Percentiles rank a stretch among this genome's conserved stretches.
Evolutionary conservation across 2,888 invertebrate genomes (phyloP).

Genomic region (Agrochola circellaris): DNA sequence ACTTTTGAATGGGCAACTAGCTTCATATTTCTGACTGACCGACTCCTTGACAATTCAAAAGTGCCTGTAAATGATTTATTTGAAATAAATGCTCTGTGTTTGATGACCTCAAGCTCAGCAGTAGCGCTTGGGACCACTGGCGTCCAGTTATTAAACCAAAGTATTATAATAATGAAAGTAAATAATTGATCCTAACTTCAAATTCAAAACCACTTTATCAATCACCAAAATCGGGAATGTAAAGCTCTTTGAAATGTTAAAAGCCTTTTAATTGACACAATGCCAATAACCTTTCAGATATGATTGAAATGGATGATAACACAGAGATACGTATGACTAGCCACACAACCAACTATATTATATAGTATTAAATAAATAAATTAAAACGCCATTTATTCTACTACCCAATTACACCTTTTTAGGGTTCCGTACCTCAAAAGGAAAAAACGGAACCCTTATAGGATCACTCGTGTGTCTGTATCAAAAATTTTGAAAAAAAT

Average conservation of each 20-base stretch:
- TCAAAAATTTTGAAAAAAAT: too few relatives aligned
- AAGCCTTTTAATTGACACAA: conserved; percentile 40
- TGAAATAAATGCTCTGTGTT: too few relatives aligned
- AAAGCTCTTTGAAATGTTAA: conserved; percentile 14
- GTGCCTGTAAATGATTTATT: too few relatives aligned
- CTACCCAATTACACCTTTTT: too few relatives aligned
- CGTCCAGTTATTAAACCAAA: background rate
- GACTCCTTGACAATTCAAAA: too few relatives aligned
- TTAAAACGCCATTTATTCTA: too few relatives aligned
- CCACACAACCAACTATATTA: background rate
- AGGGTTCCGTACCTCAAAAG: too few relatives aligned
- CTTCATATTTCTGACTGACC: too few relatives aligned
- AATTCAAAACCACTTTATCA: conserved; percentile 5
- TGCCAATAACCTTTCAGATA: conserved; percentile 35
- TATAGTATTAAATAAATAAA: too few relatives aligned
- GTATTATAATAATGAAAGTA: background rate
- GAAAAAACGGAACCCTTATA: too few relatives aligned
- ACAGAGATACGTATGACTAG: background rate
- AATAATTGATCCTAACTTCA: background rate
- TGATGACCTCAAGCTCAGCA: background rate
- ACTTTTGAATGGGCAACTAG: too few relatives aligned
- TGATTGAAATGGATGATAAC: conserved; percentile 15
- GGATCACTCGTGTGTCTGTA: too few relatives aligned
- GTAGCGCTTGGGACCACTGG: background rate
- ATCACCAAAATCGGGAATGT: conserved; percentile 1